Evolutionary conservation across 1,140 invertebrate species (phyloP), one percentile per base, ranked within the genome.

Genomic region (Goniozus legneri): DNA sequence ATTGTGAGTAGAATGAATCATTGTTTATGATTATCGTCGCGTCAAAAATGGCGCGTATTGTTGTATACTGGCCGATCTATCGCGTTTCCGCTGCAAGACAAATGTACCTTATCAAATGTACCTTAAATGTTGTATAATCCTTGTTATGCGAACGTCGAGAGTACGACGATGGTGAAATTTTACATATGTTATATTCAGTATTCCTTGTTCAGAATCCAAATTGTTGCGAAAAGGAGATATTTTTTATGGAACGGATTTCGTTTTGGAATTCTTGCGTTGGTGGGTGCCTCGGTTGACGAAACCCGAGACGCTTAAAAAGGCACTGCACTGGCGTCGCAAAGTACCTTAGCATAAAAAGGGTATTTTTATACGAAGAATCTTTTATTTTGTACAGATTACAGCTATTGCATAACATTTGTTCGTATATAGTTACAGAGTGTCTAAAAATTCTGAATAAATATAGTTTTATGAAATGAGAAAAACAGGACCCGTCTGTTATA

Each of bases 371-470:
- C 16, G 33, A 18, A 35, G 18, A 48, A 44, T 24, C 19, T 52
- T 47, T 46, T 31, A 24, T 50, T 58, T 58, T 59, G 51, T 59
- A 57, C 44, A 58, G 45, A 57, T 41, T 42, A 42, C 8, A 19
- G n/a, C 31, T n/a, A 37, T 21, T 44, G 52, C 49, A 46, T 20
- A 33, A 39, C 10, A 27, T 44, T 47, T 22, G 47, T 41, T 56
- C 27, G 32, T 52, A 55, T 40, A 37, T 32, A 22, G 34, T 15
- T 40, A 37, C 4, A 27, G 24, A 27, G 24, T 6, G 24, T 6
- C 24, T 27, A 4, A 6, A 27, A 6, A 6, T 6, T 27, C 24
- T 27, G 4, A 27, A 27, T 27, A 27, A 27, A 27, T 6, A 6
- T 4, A 27, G 4, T 27, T 27, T 27, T 27, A n/a, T n/a, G n/a